Evolutionary conservation across 2,113 vertebrate genomes (phyloP), one percentile per base, ranked within the genome.

Genomic region (Ivindomyrus marchei): DNA sequence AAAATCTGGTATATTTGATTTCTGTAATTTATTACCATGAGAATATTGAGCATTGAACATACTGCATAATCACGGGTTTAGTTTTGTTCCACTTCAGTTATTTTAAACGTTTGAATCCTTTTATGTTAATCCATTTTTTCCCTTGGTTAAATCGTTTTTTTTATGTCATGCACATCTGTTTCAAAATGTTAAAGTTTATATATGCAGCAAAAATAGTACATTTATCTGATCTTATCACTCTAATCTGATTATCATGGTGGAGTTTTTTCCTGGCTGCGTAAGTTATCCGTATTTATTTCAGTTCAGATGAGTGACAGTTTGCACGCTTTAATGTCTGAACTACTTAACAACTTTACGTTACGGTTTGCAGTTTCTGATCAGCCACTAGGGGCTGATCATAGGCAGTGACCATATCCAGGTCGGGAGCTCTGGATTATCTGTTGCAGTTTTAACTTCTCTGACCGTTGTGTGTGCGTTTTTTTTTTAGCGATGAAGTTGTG

Each of bases 401-500:
- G 42, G 19, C 19, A 46, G 7, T 2, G 49, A 52, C 27, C 49
- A 31, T 11, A 52, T 27, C 6, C 85, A 8, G 5, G 46, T 36
- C 17, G 85, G 15, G 13, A 15, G 0, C 9, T 4, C 1, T 85
- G 49, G 27, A 53, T 52, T 4, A 19, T 87, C 15, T 7, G 31
- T 9, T 36, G 49, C 10, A n/a, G 27, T 52, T 17, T 49, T 87
- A 52, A 87, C 85, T 52, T 31, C 3, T 36, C 85, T 52, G 85
- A 36, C n/a, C n/a, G 15, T 15, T 17, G 4, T 27, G 36, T 50
- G 58, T 31, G 0, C 86, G 50, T 85, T 9, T 90, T 92, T 87
- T 17, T 42, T 84, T 21, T 94, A 99, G 98, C 97, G 0, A 99
- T 98, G 98, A 95, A 97, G 84, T 94, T 98, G 11, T 99, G 98